Evolutionary conservation across 2,113 vertebrate genomes (phyloP).

Genomic region (Corydoras sp.): DNA sequence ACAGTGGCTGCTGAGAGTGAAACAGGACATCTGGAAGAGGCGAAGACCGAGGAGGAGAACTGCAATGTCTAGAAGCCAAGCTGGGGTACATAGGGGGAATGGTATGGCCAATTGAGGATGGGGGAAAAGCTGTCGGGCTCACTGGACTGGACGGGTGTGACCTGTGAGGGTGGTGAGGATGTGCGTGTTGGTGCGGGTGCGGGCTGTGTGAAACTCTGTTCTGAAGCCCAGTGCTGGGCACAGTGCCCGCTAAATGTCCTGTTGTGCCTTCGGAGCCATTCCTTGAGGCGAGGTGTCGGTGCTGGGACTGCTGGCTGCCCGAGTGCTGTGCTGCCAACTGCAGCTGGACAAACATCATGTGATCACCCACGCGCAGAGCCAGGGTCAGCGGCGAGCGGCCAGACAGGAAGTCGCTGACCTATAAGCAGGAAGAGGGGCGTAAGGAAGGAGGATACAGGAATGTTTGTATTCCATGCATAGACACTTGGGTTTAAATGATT

Average conservation of each 20-base stretch:
- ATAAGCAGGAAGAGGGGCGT: conserved; percentile 38
- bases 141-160: conserved; percentile 47
- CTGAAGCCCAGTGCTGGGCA: conserved; percentile 46
- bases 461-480: conserved; percentile 12
- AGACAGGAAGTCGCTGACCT: conserved; percentile 98
- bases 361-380: conserved; percentile 91
- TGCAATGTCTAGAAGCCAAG: conserved; percentile 64
- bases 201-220: conserved; percentile 49
- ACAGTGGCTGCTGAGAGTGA: conserved; percentile 72
- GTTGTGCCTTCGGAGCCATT: conserved; percentile 55
- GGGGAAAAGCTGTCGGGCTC: conserved; percentile 44
- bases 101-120: conserved; percentile 54
- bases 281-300: conserved; percentile 77
- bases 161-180: conserved; percentile 54
- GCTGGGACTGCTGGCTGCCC: conserved; percentile 77
- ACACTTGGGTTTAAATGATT: conserved; percentile 9
- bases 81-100: conserved; percentile 58
- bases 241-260: conserved; percentile 41
- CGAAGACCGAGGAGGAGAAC: conserved; percentile 66
- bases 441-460: conserved; percentile 31
- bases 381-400: conserved; percentile 93
- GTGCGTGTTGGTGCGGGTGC: conserved; percentile 42
- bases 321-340: conserved; percentile 91
- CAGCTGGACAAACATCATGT: conserved; percentile 99
- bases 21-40: conserved; percentile 75